Evolutionary conservation across 2,797 vertebrate species (phyloP).

Genomic region (Bryconaethiops microstoma): DNA sequence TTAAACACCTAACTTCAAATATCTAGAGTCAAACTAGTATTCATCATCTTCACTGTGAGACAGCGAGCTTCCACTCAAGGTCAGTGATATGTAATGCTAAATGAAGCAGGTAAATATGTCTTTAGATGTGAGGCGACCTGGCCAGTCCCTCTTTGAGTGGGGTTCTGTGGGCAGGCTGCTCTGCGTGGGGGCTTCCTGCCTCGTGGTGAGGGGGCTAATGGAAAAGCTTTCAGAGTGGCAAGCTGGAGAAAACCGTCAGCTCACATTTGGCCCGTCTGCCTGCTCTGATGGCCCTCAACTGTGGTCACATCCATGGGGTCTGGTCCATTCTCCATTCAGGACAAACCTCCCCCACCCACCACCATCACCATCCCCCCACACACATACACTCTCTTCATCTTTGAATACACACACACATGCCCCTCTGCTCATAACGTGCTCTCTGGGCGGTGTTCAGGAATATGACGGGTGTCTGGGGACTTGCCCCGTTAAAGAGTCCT

Average conservation of each 20-base stretch:
- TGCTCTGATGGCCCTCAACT: conserved; percentile 83
- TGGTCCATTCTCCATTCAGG: conserved; percentile 50
- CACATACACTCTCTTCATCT: conserved; percentile 23
- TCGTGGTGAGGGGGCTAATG: conserved; percentile 82
- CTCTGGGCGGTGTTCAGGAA: conserved; percentile 74
- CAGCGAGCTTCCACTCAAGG: conserved; percentile 67
- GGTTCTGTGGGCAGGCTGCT: conserved; percentile 61
- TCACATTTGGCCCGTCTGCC: conserved; percentile 84
- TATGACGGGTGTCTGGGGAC: conserved; percentile 72
- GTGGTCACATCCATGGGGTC: conserved; percentile 72
- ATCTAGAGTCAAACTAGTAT: conserved; percentile 21
- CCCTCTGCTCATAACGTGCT: conserved; percentile 60
- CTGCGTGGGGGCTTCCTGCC: conserved; percentile 73
- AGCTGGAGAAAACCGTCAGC: conserved; percentile 78
- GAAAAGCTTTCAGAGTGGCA: conserved; percentile 92
- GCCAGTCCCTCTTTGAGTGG: conserved; percentile 45
- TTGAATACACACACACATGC: conserved; percentile 7
- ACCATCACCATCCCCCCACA: conserved; percentile 45
- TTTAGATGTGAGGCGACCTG: conserved; percentile 73
- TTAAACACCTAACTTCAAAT: not conserved
- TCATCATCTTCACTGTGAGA: conserved; percentile 62
- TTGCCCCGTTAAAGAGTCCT: conserved; percentile 80
- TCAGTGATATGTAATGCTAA: conserved; percentile 76
- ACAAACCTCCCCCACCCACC: not conserved
- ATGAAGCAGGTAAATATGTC: conserved; percentile 81